These are phyloP conservation scores for Mallotus villosus DNA, from an alignment of 2,797 vertebrate species.

Conservation along the genomic window DNA sequence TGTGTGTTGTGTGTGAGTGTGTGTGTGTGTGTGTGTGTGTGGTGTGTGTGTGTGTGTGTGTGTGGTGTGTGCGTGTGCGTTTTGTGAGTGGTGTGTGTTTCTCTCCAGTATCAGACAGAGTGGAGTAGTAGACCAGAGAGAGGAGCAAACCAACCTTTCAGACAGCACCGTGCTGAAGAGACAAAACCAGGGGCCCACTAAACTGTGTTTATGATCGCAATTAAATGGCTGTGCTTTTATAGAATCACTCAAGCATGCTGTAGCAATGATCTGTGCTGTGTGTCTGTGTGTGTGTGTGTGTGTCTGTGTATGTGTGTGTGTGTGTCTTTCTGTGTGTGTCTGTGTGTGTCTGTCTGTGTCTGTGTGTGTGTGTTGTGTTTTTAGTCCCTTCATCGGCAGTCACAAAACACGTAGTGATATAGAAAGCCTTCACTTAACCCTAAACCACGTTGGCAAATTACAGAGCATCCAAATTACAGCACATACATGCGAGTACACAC, in stretches of 20 bases:
- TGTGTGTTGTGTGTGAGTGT: conserved; percentile 21
- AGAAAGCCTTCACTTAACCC: conserved; percentile 76
- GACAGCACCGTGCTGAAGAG: conserved; percentile 7
- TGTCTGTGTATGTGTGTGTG: conserved; percentile 13
- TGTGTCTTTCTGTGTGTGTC: not conserved
- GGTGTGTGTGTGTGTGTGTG: conserved; percentile 21
- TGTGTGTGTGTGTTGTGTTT: conserved; percentile 16
- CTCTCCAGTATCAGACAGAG: not conserved
- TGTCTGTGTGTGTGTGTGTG: conserved; percentile 8
- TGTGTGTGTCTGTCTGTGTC: conserved; percentile 7
- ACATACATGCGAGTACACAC: not conserved
- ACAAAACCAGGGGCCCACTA: conserved; percentile 64
- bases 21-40: conserved; percentile 20
- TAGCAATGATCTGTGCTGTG: conserved; percentile 36
- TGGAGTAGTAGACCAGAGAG: not conserved
- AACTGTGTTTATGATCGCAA: conserved; percentile 76
- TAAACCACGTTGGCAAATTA: conserved; percentile 76
- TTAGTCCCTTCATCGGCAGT: conserved; percentile 39
- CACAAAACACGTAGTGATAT: conserved; percentile 43
- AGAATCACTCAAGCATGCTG: conserved; percentile 60
- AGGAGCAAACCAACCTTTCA: not conserved
- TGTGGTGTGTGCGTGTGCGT: conserved; percentile 23
- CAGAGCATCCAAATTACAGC: conserved; percentile 76
- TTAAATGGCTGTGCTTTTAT: conserved; percentile 73
- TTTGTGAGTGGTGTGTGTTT: conserved; percentile 18